A percentile compares a stretch with the other conserved stretches of the same genome.
These are phyloP conservation scores for Chaetodon trifasciatus DNA, from an alignment of 2,797 vertebrate species.

Conservation along the genomic window DNA sequence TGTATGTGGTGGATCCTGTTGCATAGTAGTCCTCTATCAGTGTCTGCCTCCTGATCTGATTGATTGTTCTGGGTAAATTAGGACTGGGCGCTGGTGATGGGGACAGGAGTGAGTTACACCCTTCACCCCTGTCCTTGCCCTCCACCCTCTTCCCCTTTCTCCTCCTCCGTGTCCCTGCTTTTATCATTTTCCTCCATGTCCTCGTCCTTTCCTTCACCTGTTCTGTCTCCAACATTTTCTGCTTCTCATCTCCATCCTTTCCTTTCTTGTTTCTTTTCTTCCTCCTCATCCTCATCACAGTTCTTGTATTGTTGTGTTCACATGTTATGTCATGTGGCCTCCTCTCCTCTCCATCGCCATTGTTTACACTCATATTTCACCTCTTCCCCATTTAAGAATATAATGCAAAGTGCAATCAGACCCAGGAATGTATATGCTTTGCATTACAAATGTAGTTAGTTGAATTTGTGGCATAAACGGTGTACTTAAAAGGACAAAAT, in stretches of 20 bases:
- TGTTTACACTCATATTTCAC: no score
- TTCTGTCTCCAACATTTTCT: constrained; percentile 25
- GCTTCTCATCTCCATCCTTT: not conserved
- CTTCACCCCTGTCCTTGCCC: constrained; percentile 81
- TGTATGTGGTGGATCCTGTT: constrained; percentile 83
- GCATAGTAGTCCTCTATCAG: constrained; percentile 86
- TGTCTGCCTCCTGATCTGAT: constrained; percentile 87
- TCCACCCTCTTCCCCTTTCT: constrained; percentile 65
- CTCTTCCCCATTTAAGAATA: not conserved
- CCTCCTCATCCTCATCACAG: not conserved
- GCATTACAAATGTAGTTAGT: not conserved
- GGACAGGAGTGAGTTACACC: constrained; percentile 85
- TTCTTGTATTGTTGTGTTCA: not conserved
- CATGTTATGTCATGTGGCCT: not conserved
- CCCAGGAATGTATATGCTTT: no score
- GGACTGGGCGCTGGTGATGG: constrained; percentile 80
- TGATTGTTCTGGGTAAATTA: constrained; percentile 88
- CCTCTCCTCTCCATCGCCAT: no score
- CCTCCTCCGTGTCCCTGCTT: constrained; percentile 58
- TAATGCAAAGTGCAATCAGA: no score
- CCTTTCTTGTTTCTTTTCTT: not conserved
- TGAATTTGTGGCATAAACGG: not conserved
- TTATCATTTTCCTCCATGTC: constrained; percentile 60
- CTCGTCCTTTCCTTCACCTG: constrained; percentile 34
- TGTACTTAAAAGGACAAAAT: not conserved